Base-by-base conservation (phyloP, 2,797 vertebrate species). In the Ibycter americanus region DNA sequence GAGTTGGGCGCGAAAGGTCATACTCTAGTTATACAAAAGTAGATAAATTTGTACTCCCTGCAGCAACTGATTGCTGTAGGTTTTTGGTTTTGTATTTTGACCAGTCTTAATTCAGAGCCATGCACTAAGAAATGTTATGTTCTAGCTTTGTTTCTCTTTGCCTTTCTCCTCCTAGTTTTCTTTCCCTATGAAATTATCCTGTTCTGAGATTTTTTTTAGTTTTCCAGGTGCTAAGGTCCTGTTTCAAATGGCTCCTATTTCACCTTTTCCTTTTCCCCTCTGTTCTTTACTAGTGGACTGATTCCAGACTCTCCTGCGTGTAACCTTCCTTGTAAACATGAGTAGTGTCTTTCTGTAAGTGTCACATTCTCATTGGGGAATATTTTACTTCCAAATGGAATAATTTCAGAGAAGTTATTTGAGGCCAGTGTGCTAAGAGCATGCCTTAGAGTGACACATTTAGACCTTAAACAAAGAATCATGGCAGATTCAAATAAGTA, bases 1-100 rank as follows among this genome's bases (percentile, higher is more conserved):
- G 96, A 95, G 93, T 87, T 91, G 72, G 72, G 93, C 2, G 0
- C n/a, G 14, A 98, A 98, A 98, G 98, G 97, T 98, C 98, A 97
- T 91, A 77, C 83, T 97, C 56, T 74, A 96, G 87, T 95, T 97
- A 91, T 72, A 97, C 91, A 96, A 97, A 98, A 95, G 54, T 9
- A 56, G 96, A 96, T 95, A 97, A 96, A 97, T 97, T 87, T 91
- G 87, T 91, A 89, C 42, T 93, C 91, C 96, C 91, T 91, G 89
- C 70, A 96, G 97, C 96, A 77, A 83, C 15, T 61, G 84, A 78
- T 89, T 93, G 91, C 97, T 97, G 58, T 51, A 91, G 88, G 93
- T 72, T 92, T 97, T 66, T 54, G 62, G 36, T 34, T 34, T 95
- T 91, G 44, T 87, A 77, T 96, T 96, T 96, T 97, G 95, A 94